A percentile compares a stretch with the other conserved stretches of the same genome.
Evolutionary conservation across 1,140 invertebrate species (phyloP).

Genomic region (Holotrichia oblita): DNA sequence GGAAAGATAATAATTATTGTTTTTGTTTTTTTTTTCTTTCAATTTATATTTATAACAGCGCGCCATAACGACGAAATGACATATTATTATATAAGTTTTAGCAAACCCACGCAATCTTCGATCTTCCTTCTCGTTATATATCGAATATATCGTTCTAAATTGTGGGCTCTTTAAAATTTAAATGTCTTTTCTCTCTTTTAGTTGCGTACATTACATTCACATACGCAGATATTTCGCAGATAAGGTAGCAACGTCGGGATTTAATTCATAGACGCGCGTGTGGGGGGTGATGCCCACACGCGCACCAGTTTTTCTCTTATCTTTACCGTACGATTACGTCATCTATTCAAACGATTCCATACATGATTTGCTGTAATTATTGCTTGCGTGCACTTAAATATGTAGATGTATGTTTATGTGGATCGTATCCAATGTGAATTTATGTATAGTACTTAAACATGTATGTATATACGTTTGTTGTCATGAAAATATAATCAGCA

Average conservation of each 20-base stretch:
- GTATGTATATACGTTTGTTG: neutral
- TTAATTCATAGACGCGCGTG: conserved; percentile 33
- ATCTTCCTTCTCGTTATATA: neutral
- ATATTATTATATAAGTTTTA: neutral
- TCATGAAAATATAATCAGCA: neutral
- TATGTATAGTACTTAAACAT: neutral
- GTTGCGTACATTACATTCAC: neutral
- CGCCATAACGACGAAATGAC: neutral
- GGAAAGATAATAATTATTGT: neutral
- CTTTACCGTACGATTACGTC: conserved; percentile 1
- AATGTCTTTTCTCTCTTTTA: conserved; percentile 11
- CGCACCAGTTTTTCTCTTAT: neutral
- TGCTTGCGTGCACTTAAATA: conserved; percentile 13
- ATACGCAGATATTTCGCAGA: conserved; percentile 25
- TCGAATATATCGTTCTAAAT: neutral
- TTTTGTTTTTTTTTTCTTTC: neutral
- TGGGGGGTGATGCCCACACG: conserved; percentile 10
- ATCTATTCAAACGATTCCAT: conserved; percentile 25
- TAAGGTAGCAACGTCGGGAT: neutral
- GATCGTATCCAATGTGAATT: conserved; percentile 13
- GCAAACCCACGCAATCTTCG: neutral
- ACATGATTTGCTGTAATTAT: conserved; percentile 32
- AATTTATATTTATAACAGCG: neutral
- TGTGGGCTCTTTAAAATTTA: conserved; percentile 24
- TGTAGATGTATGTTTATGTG: neutral